phyloP scores from a whole-genome alignment of 2,888 invertebrate genomes.

The Oeneis ivallda region DNA sequence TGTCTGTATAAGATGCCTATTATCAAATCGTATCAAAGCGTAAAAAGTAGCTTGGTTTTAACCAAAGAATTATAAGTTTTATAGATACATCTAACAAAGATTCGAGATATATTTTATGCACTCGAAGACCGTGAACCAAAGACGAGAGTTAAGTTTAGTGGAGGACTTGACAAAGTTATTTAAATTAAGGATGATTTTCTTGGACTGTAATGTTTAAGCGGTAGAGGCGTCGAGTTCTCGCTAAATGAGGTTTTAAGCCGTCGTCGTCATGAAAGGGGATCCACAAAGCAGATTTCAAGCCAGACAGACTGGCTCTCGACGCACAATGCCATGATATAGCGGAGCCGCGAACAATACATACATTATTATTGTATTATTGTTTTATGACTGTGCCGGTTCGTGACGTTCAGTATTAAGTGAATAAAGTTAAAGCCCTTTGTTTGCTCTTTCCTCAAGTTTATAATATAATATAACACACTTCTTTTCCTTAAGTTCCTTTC shows the following conservation, averaged over 20 bases:
- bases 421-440: constrained; percentile 41
- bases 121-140: constrained; percentile 55
- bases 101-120: constrained; percentile 63
- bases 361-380: constrained; percentile 69
- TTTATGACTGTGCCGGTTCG: constrained; percentile 65
- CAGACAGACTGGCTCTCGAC: constrained; percentile 52
- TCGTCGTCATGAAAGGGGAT: constrained; percentile 65
- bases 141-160: constrained; percentile 60
- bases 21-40: too few relatives aligned
- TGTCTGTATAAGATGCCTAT: too few relatives aligned
- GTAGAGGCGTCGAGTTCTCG: constrained; percentile 63
- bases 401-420: constrained; percentile 67
- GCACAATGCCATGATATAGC: constrained; percentile 67
- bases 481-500: too few relatives aligned
- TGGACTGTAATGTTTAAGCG: constrained; percentile 69
- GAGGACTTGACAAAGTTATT: constrained; percentile 70
- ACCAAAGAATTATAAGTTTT: constrained; percentile 8
- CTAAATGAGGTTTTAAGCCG: constrained; percentile 77
- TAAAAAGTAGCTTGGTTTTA: too few relatives aligned
- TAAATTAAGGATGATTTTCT: constrained; percentile 78
- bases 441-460: too few relatives aligned
- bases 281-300: constrained; percentile 72
- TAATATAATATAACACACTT: too few relatives aligned
- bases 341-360: constrained; percentile 53
- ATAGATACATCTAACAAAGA: constrained; percentile 46